Evolutionary conservation across 2,797 vertebrate species (phyloP).

Genomic region (Anguilla marmorata): DNA sequence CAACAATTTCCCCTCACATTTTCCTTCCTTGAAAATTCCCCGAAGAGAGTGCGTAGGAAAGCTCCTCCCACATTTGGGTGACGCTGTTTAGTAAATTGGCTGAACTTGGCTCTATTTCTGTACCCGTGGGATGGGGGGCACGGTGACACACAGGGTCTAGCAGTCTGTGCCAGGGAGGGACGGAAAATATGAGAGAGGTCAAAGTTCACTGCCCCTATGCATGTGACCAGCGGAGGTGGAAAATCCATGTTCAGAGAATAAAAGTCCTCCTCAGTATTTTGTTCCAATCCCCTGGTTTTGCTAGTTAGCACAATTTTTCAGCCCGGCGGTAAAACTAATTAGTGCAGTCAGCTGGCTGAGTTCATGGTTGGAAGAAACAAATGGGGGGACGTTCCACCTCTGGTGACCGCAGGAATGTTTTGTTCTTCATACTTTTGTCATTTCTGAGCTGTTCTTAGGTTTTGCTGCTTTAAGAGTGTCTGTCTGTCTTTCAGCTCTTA

Average conservation of each 20-base stretch:
- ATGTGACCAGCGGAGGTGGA: neutral
- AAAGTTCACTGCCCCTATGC: neutral
- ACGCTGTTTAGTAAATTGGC: neutral
- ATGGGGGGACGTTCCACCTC: too few relatives aligned
- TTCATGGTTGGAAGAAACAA: too few relatives aligned
- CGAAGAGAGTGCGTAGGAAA: neutral
- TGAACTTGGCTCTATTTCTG: neutral
- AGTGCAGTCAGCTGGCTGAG: too few relatives aligned
- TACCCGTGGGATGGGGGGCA: neutral
- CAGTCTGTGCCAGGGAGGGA: too few relatives aligned
- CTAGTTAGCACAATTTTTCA: too few relatives aligned
- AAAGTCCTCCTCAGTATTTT: too few relatives aligned
- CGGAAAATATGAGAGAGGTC: too few relatives aligned
- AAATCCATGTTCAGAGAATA: too few relatives aligned
- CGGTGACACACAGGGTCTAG: neutral
- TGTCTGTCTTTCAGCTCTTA: constrained; percentile 65
- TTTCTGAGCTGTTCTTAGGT: neutral
- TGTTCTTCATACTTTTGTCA: neutral
- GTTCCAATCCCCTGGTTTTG: too few relatives aligned
- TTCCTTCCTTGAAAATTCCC: neutral
- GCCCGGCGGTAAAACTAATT: too few relatives aligned
- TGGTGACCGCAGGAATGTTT: neutral
- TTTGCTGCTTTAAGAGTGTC: neutral
- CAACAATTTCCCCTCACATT: neutral
- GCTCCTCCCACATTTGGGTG: neutral